Conservation (phyloP, 2,797 vertebrate species). For the Syngnathus rostellatus region DNA sequence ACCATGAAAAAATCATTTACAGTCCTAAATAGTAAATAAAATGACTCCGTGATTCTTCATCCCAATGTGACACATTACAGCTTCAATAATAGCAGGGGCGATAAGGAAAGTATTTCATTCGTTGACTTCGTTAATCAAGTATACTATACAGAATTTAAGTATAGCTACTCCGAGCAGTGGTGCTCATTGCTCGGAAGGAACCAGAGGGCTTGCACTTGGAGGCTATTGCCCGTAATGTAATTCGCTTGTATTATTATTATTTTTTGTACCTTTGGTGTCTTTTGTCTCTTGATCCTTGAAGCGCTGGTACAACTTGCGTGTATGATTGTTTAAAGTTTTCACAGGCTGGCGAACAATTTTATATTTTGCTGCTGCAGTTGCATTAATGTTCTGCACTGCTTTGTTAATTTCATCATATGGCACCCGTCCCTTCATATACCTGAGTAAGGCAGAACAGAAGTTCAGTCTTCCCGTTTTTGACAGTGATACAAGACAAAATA, state of each 20-base stretch:
- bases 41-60: no score
- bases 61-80: no score
- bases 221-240: background rate
- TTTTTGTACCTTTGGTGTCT: conserved; percentile 76
- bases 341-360: conserved; percentile 74
- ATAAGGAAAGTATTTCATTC: no score
- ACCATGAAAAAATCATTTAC: no score
- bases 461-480: background rate
- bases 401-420: conserved; percentile 77
- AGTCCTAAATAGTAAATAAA: no score
- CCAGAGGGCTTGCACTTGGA: no score
- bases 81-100: no score
- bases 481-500: background rate
- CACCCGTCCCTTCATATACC: conserved; percentile 88
- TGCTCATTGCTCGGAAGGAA: no score
- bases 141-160: no score
- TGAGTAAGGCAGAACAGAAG: conserved; percentile 32
- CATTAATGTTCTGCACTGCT: conserved; percentile 73
- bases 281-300: conserved; percentile 81
- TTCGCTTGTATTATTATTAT: background rate
- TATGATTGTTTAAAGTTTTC: conserved; percentile 58
- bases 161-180: no score
- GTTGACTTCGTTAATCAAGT: no score
- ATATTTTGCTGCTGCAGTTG: conserved; percentile 75
- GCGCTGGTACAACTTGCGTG: conserved; percentile 71